Conservation (phyloP, 2,113 vertebrate species). For the Machaerirhynchus nigripectus region DNA sequence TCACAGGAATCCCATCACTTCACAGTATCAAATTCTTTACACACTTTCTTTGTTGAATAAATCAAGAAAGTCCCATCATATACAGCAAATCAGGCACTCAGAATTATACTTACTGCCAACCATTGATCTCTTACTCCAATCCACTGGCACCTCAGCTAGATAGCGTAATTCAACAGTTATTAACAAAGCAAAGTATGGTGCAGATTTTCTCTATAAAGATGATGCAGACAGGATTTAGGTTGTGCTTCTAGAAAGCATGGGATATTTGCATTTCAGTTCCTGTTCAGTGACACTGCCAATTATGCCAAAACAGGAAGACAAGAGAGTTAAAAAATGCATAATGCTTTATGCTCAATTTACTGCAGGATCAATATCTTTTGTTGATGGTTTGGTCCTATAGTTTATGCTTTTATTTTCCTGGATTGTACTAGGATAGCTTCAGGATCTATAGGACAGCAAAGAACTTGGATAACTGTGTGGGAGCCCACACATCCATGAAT, state of each 20-base stretch:
- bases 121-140: background rate
- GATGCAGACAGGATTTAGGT: background rate
- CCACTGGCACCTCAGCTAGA: background rate
- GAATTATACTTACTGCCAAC: background rate
- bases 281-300: background rate
- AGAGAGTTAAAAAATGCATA: background rate
- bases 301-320: background rate
- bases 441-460: background rate
- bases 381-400: background rate
- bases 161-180: background rate
- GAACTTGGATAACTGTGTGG: background rate
- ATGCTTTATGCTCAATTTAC: background rate
- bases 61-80: background rate
- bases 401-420: background rate
- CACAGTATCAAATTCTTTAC: background rate
- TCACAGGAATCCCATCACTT: background rate
- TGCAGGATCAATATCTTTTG: background rate
- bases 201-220: background rate
- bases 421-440: background rate
- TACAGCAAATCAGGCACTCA: background rate
- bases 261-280: background rate
- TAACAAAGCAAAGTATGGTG: background rate
- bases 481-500: background rate
- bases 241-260: background rate
- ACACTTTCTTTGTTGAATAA: background rate